Base-by-base conservation (phyloP, 2,797 vertebrate genomes). In the Eurystomus glaucurus region DNA sequence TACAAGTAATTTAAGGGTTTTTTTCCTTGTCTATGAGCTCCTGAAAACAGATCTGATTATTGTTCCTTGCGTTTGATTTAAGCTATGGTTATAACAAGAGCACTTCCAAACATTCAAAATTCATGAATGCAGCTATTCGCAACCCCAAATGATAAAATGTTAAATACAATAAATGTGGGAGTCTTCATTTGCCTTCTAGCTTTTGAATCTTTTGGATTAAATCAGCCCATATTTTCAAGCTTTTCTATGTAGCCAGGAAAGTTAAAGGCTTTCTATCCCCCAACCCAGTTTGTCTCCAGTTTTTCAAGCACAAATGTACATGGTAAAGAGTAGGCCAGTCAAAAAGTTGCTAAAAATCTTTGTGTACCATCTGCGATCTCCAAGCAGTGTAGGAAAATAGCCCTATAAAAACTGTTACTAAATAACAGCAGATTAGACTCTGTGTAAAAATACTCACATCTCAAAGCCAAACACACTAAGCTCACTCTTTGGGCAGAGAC, bases 391-490 rank as follows among this genome's bases (percentile, higher is more conserved):
- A 91, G 84, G 46, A 71, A 94, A 96, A 94, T 71, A 83, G 62
- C 25, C 39, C 57, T 76, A 26, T 69, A 93, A 94, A 94, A 91
- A 48, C 61, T 92, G 68, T 71, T 91, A 71, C 35, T 93, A 88
- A 95, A 95, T 85, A 91, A 88, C 61, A 58, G 60, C 52, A 94
- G 86, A 88, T 93, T 88, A 93, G 76, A 92, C 92, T 54, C 91
- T 60, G 50, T 76, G 37, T 90, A 75, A 96, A 97, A 95, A 94
- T 94, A 96, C 71, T 93, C 92, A 90, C 31, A 62, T 91, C 69
- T 43, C 69, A 76, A 94, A 96, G 95, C 88, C 84, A 96, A 97
- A 93, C 82, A 92, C 50, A 85, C 71, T 97, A 91, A 96, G 94
- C 68, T 94, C 85, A 84, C 71, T 97, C 60, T 95, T 93, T 80